Evolutionary conservation across 1,140 invertebrate genomes (phyloP).

Genomic region (Diachasma alloeum): DNA sequence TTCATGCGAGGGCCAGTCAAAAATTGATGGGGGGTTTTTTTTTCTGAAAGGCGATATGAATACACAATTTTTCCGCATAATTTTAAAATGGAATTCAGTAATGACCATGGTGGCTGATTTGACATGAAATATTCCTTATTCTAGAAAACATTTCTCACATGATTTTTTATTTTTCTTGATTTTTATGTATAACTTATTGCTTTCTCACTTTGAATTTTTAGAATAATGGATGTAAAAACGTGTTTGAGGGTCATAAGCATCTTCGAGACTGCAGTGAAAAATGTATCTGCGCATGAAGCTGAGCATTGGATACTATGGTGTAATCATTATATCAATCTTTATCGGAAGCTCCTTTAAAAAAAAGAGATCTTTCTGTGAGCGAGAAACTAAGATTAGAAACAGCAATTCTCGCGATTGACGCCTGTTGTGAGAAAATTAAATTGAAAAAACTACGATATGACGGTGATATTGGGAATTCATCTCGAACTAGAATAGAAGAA

Average conservation of each 20-base stretch:
- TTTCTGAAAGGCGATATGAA: too few relatives aligned
- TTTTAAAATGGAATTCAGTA: too few relatives aligned
- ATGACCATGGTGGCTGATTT: too few relatives aligned
- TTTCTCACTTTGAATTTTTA: too few relatives aligned
- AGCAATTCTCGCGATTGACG: not conserved
- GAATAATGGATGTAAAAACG: not conserved
- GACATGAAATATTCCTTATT: too few relatives aligned
- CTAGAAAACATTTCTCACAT: too few relatives aligned
- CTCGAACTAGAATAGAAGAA: too few relatives aligned
- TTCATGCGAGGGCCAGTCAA: too few relatives aligned
- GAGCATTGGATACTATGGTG: not conserved
- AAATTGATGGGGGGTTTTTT: too few relatives aligned
- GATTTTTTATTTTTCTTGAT: too few relatives aligned
- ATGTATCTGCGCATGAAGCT: not conserved
- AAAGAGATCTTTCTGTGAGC: not conserved
- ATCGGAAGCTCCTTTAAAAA: not conserved
- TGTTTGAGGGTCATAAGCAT: not conserved
- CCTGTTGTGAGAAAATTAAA: not conserved
- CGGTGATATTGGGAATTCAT: not conserved
- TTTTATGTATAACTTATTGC: too few relatives aligned
- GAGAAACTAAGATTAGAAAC: not conserved
- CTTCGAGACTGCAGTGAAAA: not conserved
- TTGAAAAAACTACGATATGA: not conserved
- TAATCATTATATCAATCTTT: not conserved
- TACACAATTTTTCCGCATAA: too few relatives aligned